These are phyloP conservation scores for Phengaris alcon DNA, from an alignment of 2,888 invertebrate genomes.

Conservation along the genomic window DNA sequence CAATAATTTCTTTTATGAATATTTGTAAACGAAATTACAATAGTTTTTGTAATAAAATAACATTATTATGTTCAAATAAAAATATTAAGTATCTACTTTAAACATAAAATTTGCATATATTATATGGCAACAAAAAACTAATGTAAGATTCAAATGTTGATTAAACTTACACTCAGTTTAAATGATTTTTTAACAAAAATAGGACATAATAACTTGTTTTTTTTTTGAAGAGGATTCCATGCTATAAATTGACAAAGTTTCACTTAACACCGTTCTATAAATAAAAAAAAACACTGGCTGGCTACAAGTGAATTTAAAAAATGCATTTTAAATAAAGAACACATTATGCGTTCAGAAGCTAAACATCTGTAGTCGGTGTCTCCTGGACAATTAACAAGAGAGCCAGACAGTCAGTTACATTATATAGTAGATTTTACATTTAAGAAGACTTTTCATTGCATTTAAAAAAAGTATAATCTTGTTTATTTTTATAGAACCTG, in stretches of 20 bases:
- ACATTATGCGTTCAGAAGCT: constrained; percentile 58
- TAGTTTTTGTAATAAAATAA: too few species aligned
- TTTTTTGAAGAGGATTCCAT: background rate
- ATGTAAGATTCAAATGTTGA: background rate
- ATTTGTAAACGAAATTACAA: too few species aligned
- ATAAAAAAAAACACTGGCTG: constrained; percentile 15
- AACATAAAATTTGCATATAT: background rate
- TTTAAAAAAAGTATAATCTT: too few species aligned
- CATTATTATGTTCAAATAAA: too few species aligned
- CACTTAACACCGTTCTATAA: constrained; percentile 4
- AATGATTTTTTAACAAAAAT: background rate
- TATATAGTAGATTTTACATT: constrained; percentile 1
- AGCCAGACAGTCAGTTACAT: constrained; percentile 63
- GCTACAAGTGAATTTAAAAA: constrained; percentile 12
- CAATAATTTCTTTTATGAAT: too few species aligned
- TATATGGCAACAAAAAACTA: background rate
- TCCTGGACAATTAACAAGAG: constrained; percentile 73
- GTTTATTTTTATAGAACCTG: too few species aligned
- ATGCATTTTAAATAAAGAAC: constrained; percentile 57
- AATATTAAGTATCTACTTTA: too few species aligned
- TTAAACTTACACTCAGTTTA: background rate
- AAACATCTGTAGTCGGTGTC: constrained; percentile 76
- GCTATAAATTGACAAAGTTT: background rate
- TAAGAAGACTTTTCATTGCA: constrained; percentile 9
- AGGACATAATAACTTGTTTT: background rate